phyloP scores from a whole-genome alignment of 2,797 vertebrate species.

The Saxicola maurus region DNA sequence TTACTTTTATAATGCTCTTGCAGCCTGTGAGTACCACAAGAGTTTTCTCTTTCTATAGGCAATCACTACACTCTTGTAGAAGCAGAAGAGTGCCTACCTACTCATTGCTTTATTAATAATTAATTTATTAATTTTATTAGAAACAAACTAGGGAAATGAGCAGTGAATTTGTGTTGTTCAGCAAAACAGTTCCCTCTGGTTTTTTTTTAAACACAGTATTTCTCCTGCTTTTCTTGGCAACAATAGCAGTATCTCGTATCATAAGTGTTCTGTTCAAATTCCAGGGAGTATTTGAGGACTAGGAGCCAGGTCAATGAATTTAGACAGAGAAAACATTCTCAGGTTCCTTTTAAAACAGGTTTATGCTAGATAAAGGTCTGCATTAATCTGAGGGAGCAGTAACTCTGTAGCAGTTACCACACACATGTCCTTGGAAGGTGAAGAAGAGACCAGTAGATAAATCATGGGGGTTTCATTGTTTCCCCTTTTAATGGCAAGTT shows the following conservation, averaged over 20 bases:
- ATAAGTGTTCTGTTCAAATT: background rate
- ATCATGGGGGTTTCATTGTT: fast-evolving
- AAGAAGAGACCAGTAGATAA: background rate
- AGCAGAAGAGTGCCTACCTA: background rate
- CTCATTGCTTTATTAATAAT: background rate
- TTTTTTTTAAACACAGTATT: background rate
- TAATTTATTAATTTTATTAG: background rate
- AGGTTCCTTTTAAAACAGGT: background rate
- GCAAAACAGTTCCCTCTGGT: background rate
- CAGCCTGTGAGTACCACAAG: background rate
- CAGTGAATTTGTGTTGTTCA: background rate
- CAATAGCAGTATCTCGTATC: background rate
- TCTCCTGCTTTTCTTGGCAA: background rate
- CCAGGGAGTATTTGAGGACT: background rate
- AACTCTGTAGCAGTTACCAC: background rate
- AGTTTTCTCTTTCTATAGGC: background rate
- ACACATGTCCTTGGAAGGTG: fast-evolving
- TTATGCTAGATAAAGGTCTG: background rate
- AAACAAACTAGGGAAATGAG: background rate
- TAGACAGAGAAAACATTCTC: background rate
- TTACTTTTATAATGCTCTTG: background rate
- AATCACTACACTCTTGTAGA: background rate
- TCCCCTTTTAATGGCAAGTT: background rate
- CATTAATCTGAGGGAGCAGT: background rate
- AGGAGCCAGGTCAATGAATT: background rate